Evolutionary conservation across 1,140 invertebrate genomes (phyloP).

Genomic region (Wiebesia pumilae): DNA sequence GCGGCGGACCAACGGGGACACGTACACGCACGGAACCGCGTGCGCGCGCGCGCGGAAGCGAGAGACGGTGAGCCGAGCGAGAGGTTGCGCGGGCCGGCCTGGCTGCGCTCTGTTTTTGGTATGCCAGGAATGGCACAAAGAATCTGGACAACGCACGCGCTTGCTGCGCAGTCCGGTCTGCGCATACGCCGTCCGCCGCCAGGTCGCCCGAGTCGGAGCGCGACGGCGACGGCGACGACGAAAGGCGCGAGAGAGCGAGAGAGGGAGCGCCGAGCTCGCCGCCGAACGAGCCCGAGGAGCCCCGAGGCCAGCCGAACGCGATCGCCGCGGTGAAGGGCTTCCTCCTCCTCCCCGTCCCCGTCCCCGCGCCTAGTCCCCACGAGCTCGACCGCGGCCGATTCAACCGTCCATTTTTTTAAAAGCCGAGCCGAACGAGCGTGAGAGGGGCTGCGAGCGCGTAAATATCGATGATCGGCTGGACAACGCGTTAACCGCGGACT

Average conservation of each 20-base stretch:
- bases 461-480: not conserved
- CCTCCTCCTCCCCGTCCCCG: conserved; percentile 31
- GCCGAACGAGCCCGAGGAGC: not conserved
- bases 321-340: conserved; percentile 41
- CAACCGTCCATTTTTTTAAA: conserved; percentile 37
- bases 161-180: conserved; percentile 86
- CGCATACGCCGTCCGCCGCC: conserved; percentile 83
- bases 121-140: conserved; percentile 96
- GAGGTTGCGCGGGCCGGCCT: conserved; percentile 55
- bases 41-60: conserved; percentile 51
- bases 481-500: too few species aligned
- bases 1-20: too few species aligned
- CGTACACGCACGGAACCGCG: too few species aligned
- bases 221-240: not conserved
- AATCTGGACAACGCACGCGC: conserved; percentile 93
- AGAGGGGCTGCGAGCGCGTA: conserved; percentile 22
- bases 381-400: conserved; percentile 27
- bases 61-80: conserved; percentile 24
- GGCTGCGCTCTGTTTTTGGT: conserved; percentile 85
- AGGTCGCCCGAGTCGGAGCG: conserved; percentile 46
- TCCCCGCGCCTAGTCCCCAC: not conserved
- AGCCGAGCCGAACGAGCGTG: not conserved
- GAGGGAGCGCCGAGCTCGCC: not conserved
- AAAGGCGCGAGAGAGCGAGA: not conserved
- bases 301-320: not conserved